A percentile compares a stretch with the other conserved stretches of the same genome.
phyloP scores from a whole-genome alignment of 2,113 vertebrate species.

The Macrotis lagotis region DNA sequence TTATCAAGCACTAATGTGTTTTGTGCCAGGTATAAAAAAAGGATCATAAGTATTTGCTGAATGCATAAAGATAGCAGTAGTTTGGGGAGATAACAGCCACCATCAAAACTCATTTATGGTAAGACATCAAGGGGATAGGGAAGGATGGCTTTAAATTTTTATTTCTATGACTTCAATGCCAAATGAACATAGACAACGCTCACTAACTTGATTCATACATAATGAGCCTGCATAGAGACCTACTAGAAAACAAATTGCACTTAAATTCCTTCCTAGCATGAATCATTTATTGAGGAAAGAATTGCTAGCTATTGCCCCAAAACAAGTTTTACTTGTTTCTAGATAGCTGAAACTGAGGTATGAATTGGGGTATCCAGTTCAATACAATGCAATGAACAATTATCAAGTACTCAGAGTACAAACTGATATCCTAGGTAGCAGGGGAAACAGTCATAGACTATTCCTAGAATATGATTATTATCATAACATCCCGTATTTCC shows the following conservation, averaged over 20 bases:
- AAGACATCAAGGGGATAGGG: slow-evolving; percentile 3
- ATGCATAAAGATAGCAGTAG: background rate
- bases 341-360: slow-evolving; percentile 6
- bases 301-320: slow-evolving; percentile 9
- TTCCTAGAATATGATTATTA: background rate
- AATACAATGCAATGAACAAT: background rate
- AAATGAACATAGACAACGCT: slow-evolving; percentile 39
- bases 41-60: background rate
- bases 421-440: background rate
- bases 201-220: slow-evolving; percentile 20
- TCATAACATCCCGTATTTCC: background rate
- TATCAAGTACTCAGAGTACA: background rate
- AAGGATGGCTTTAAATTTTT: background rate
- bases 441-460: background rate
- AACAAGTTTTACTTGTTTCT: slow-evolving; percentile 64
- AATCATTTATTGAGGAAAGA: slow-evolving; percentile 70
- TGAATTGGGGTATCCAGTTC: background rate
- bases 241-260: slow-evolving; percentile 47
- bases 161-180: slow-evolving; percentile 48
- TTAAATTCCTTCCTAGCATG: slow-evolving; percentile 60
- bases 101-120: background rate
- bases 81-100: background rate
- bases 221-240: slow-evolving; percentile 49
- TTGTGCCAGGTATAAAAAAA: background rate
- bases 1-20: background rate